Evolutionary conservation across 2,797 vertebrate genomes (phyloP), one percentile per base, ranked within the genome.

Genomic region (Myripristis murdjan): DNA sequence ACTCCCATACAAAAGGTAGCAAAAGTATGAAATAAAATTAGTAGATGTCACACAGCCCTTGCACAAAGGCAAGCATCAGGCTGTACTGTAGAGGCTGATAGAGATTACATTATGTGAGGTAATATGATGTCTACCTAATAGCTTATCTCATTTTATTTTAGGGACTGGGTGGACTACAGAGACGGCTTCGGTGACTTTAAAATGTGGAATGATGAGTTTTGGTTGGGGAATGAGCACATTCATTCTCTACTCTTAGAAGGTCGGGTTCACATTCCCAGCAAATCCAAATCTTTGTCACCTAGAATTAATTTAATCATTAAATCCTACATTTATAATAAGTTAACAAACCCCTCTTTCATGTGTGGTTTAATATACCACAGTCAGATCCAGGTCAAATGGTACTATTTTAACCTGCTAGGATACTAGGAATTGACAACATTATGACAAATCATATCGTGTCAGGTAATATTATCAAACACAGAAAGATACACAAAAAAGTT

Each of bases 171-270:
- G 64, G 96, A 96, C 70, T 98, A 98, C 89, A 96, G 90, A 91
- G 90, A 95, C 20, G 97, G 97, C 33, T 98, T 98, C 92, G 97
- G 97, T 43, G 83, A 94, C 86, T 96, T 96, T 75, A 95, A 96
- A 81, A 81, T 86, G 64, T 95, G 92, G 87, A 96, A 95, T 39
- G 97, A 97, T 87, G 97, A 98, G 90, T 95, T 96, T 75, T 98
- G 97, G 97, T 89, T 98, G 83, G 97, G 97, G 35, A 98, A 98
- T 0, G 95, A 98, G 49, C 91, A 93, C 69, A 96, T 97, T 71
- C 66, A 95, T 66, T 81, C 93, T 39, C 88, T 98, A 16, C 91
- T 98, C 15, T 87, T 93, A 0, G 20, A 91, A 79, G 95, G 97
- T 97, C 75, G 74, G 63, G 57, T 52, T 12, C 20, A 26, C 49